phyloP scores from a whole-genome alignment of 2,113 vertebrate genomes.

The human (Homo sapiens) region GRCh38 chr11:94756501-94757000 shows the following conservation, averaged over 20 bases:
- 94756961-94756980: not conserved
- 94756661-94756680: not conserved
- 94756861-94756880: not conserved
- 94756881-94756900: not conserved
- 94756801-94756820: not conserved
- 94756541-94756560: not conserved
- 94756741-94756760: not conserved
- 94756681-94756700: not conserved
- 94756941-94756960: not conserved
- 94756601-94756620: not conserved
- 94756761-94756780: not conserved
- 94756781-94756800: not conserved
- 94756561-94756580: not conserved
- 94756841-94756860: not conserved
- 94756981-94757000: not conserved
- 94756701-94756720: not conserved
- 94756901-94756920: not conserved
- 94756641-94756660: not conserved
- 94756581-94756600: not conserved
- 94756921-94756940: not conserved
- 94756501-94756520: not conserved
- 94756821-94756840: not conserved
- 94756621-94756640: not conserved
- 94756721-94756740: not conserved
- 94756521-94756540: slow-evolving; percentile 21